A percentile compares a stretch with the other conserved stretches of the same genome.
phyloP scores from a whole-genome alignment of 2,113 vertebrate species.

The Nestor notabilis region DNA sequence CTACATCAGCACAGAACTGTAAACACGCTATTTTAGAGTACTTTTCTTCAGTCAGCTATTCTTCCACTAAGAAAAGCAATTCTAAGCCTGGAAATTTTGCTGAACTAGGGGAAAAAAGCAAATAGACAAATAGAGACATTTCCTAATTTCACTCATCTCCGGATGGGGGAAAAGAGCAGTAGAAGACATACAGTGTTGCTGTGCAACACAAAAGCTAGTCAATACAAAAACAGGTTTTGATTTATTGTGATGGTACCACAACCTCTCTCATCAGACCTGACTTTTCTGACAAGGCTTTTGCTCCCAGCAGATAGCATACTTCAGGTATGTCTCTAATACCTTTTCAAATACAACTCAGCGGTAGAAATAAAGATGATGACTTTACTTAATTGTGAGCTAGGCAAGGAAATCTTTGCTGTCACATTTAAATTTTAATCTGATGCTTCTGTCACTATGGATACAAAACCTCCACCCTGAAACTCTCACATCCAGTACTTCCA shows the following conservation, averaged over 20 bases:
- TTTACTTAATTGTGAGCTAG: constrained; percentile 4
- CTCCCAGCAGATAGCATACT: constrained; percentile 17
- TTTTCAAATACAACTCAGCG: constrained; percentile 29
- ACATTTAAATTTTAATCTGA: neutral
- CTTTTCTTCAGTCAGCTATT: constrained; percentile 16
- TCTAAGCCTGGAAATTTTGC: neutral
- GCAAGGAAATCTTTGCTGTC: constrained; percentile 33
- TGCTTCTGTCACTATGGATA: constrained; percentile 1
- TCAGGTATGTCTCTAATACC: neutral
- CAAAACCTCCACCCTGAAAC: constrained; percentile 15
- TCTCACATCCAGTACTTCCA: constrained; percentile 23
- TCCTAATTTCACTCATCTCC: neutral
- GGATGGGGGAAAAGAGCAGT: neutral
- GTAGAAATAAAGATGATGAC: constrained; percentile 2
- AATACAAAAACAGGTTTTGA: constrained; percentile 14
- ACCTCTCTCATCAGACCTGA: neutral
- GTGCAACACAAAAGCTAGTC: constrained; percentile 49
- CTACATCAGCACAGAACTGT: constrained; percentile 50
- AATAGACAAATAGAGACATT: neutral
- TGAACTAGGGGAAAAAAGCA: neutral
- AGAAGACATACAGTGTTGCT: constrained; percentile 33
- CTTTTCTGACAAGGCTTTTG: constrained; percentile 21
- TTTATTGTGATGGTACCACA: constrained; percentile 43
- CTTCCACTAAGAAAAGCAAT: constrained; percentile 5
- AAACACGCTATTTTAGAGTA: constrained; percentile 38